These are phyloP conservation scores for Pristionchus mayeri DNA, from an alignment of 2,888 invertebrate genomes.

Conservation along the genomic window DNA sequence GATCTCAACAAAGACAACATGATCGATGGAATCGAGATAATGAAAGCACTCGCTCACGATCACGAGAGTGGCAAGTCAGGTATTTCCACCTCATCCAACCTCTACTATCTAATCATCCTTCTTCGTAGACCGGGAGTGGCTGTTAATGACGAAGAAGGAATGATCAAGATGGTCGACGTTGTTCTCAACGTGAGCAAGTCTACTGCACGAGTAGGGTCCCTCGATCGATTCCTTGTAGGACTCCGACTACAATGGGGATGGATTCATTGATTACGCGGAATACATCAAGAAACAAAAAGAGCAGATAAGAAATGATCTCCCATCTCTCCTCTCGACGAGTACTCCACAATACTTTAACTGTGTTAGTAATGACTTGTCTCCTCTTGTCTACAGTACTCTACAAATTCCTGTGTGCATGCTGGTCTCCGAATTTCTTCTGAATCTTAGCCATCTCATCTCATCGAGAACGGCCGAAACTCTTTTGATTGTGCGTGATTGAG, in stretches of 20 bases:
- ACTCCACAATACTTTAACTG: background rate
- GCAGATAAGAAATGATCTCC: background rate
- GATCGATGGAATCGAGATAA: conserved; percentile 92
- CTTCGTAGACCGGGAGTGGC: conserved; percentile 54
- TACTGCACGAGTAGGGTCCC: no score
- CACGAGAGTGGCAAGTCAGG: conserved; percentile 53
- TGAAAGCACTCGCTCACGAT: conserved; percentile 90
- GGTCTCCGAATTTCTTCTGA: conserved; percentile 60
- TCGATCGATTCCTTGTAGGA: conserved; percentile 82
- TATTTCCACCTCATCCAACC: background rate
- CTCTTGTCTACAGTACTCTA: conserved; percentile 9
- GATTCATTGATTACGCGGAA: conserved; percentile 93
- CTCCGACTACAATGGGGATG: conserved; percentile 89
- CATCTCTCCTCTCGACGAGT: background rate
- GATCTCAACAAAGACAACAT: conserved; percentile 95
- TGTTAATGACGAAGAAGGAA: conserved; percentile 58
- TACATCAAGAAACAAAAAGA: conserved; percentile 82
- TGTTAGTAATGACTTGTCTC: background rate
- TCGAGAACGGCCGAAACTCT: conserved; percentile 68
- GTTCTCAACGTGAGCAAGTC: conserved; percentile 53
- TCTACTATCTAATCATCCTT: no score
- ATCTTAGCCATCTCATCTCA: conserved; percentile 59
- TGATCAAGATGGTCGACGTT: conserved; percentile 60
- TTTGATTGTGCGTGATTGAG: conserved; percentile 67
- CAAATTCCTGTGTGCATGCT: conserved; percentile 56